Percentiles rank a stretch among this genome's conserved stretches.
Conservation (phyloP, 1,140 invertebrate genomes). For the Ceratina calcarata region DNA sequence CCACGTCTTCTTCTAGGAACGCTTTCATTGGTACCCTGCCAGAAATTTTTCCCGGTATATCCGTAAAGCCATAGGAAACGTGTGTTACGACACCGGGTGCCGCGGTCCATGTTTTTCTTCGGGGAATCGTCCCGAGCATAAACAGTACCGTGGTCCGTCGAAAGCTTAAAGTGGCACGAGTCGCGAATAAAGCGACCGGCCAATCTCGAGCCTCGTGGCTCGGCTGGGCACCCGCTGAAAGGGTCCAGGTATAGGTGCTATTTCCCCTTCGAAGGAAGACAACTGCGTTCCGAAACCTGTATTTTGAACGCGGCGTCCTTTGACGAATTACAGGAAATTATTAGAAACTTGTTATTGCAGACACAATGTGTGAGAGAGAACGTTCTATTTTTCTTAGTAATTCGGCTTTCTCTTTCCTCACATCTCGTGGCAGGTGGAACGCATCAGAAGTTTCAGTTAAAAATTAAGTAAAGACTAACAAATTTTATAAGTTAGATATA, state of each 20-base stretch:
- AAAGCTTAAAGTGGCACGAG: slow-evolving; percentile 49
- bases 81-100: slow-evolving; percentile 53
- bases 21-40: slow-evolving; percentile 58
- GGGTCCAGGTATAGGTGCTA: slow-evolving; percentile 20
- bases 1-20: slow-evolving; percentile 55
- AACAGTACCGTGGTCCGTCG: slow-evolving; percentile 39
- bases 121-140: slow-evolving; percentile 54
- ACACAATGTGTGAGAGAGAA: too few species aligned
- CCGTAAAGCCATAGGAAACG: slow-evolving; percentile 51
- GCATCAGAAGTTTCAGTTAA: neutral
- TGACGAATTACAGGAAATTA: slow-evolving; percentile 30
- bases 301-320: slow-evolving; percentile 14
- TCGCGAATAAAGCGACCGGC: slow-evolving; percentile 45
- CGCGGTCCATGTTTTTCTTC: slow-evolving; percentile 58
- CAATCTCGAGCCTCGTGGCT: slow-evolving; percentile 20
- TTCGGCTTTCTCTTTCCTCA: too few species aligned
- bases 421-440: neutral
- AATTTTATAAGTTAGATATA: too few species aligned
- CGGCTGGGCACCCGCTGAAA: neutral
- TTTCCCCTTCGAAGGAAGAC: slow-evolving; percentile 11
- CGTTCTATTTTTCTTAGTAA: too few species aligned
- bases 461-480: too few species aligned
- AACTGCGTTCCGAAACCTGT: slow-evolving; percentile 25
- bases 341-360: neutral
- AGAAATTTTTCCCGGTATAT: slow-evolving; percentile 59